Percentiles rank a stretch among this genome's conserved stretches.
Conservation (phyloP, 2,113 vertebrate genomes). For the Mionectes macconnelli region DNA sequence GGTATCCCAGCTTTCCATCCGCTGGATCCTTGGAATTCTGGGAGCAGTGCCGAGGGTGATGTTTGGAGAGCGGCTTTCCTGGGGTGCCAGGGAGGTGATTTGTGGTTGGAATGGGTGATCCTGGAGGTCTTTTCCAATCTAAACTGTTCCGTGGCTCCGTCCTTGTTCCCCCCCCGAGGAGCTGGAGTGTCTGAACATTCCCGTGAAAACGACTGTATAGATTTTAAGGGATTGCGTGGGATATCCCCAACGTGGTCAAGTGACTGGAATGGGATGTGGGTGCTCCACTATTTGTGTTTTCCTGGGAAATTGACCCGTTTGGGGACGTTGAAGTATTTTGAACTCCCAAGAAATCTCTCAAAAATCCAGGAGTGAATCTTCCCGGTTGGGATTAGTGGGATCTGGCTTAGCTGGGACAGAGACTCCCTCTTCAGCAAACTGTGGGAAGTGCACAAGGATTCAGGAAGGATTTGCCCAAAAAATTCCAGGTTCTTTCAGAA, state of each 20-base stretch:
- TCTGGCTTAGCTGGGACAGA: conserved; percentile 25
- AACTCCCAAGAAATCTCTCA: too few relatives aligned
- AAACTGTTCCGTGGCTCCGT: not conserved
- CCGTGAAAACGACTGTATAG: not conserved
- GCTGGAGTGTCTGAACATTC: too few relatives aligned
- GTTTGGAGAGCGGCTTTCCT: not conserved
- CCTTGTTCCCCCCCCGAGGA: not conserved
- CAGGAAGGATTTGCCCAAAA: not conserved
- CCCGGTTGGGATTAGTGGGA: not conserved
- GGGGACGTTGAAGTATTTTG: not conserved
- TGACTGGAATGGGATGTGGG: not conserved
- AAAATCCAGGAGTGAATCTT: not conserved
- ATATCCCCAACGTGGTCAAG: too few relatives aligned
- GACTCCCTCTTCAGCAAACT: conserved; percentile 74
- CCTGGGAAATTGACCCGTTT: not conserved
- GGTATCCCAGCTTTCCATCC: not conserved
- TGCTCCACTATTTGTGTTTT: not conserved
- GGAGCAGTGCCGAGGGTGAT: too few relatives aligned
- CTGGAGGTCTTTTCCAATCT: not conserved
- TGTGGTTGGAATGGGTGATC: not conserved
- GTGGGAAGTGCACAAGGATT: conserved; percentile 65
- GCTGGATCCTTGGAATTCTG: not conserved
- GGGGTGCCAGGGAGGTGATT: not conserved
- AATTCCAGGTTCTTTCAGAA: not conserved
- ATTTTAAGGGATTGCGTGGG: not conserved